These are phyloP conservation scores for Drosophila lowei DNA, from an alignment of 1,140 invertebrate species.

Conservation along the genomic window DNA sequence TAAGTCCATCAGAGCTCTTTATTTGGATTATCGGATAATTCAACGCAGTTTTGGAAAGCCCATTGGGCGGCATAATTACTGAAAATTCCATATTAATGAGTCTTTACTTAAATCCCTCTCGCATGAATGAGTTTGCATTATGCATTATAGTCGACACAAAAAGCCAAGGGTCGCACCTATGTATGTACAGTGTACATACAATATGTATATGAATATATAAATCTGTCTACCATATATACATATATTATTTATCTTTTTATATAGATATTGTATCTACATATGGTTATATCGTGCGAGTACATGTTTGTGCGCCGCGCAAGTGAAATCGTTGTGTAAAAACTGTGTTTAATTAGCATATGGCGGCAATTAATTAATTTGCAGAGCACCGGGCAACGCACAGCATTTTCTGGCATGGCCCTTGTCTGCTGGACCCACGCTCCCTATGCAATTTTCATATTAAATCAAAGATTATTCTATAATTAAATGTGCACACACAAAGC, in stretches of 20 bases:
- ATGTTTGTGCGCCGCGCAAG: conserved; percentile 1
- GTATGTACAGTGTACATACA: background rate
- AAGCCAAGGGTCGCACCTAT: background rate
- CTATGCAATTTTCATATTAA: conserved; percentile 63
- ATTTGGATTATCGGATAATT: conserved; percentile 17
- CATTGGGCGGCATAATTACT: conserved; percentile 42
- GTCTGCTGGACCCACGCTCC: background rate
- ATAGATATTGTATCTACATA: conserved; percentile 28
- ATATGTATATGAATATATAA: background rate
- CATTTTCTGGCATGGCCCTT: background rate
- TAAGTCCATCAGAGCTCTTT: too few relatives aligned
- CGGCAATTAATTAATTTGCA: conserved; percentile 75
- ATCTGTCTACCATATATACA: conserved; percentile 2
- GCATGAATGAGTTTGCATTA: conserved; percentile 38
- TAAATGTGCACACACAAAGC: conserved; percentile 44
- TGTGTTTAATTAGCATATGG: conserved; percentile 74
- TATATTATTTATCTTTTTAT: background rate
- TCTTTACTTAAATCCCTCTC: conserved; percentile 34
- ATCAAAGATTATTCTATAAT: conserved; percentile 74
- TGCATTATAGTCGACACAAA: conserved; percentile 21
- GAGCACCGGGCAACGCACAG: conserved; percentile 18
- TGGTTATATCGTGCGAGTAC: background rate
- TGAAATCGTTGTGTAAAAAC: conserved; percentile 59
- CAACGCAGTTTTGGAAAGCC: conserved; percentile 4
- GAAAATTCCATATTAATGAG: conserved; percentile 43